These are phyloP conservation scores for Formica aserva DNA, from an alignment of 2,888 invertebrate species.

Conservation along the genomic window DNA sequence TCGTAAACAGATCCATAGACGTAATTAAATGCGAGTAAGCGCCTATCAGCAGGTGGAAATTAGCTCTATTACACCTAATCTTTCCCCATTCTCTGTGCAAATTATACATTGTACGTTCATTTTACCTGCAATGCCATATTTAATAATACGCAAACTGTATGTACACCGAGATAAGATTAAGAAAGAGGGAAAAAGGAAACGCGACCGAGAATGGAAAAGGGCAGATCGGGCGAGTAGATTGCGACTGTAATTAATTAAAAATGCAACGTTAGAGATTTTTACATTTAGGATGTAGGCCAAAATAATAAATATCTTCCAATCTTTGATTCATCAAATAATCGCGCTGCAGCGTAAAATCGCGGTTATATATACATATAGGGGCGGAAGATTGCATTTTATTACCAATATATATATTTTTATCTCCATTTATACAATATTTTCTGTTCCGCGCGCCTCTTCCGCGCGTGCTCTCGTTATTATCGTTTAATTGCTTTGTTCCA, in stretches of 20 bases:
- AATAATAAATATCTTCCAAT: constrained; percentile 1
- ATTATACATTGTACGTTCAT: constrained; percentile 33
- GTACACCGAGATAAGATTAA: neutral
- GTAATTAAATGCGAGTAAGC: constrained; percentile 68
- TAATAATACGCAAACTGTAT: constrained; percentile 10
- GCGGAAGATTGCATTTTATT: constrained; percentile 29
- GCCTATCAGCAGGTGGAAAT: constrained; percentile 52
- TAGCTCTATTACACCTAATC: constrained; percentile 35
- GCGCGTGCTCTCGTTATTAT: constrained; percentile 59
- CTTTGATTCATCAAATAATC: constrained; percentile 14
- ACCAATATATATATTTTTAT: constrained; percentile 44
- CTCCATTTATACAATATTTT: constrained; percentile 49
- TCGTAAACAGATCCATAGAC: constrained; percentile 58
- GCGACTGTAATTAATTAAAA: neutral
- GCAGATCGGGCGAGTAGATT: neutral
- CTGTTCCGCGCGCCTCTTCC: constrained; percentile 29
- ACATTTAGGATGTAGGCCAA: neutral
- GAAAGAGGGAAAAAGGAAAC: neutral
- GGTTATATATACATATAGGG: neutral
- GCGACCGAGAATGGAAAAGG: neutral
- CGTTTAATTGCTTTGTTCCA: constrained; percentile 66
- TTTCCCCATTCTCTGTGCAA: constrained; percentile 3
- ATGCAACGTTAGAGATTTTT: neutral
- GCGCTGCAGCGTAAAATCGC: constrained; percentile 23
- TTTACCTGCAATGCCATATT: neutral